Base-by-base conservation (phyloP, 2,113 vertebrate species). In the Poecilia latipinna region DNA sequence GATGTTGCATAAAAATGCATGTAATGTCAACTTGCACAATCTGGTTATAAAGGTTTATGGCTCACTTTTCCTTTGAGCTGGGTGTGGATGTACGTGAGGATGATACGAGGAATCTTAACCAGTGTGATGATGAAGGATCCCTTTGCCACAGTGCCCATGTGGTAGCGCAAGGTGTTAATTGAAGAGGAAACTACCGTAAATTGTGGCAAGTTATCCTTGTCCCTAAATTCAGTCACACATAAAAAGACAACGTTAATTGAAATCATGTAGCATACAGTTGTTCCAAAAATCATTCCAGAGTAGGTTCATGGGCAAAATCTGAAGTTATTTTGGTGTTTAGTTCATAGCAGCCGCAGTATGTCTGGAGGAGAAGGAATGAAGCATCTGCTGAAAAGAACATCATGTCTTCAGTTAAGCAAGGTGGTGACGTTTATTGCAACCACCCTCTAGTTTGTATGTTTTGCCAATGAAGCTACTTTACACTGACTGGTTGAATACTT, bases 51-150 rank as follows among this genome's bases (percentile, higher is more conserved):
- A 17, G 67, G 31, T 54, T 33, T 13, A 13, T 4, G 12, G 79
- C 96, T 95, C 92, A 99, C 97, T 93, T 97, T 98, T 92, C 98
- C 98, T 94, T 97, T 97, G 32, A 99, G 96, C 89, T 99, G 96
- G 77, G 91, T 96, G 89, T 99, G 97, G 86, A 99, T 95, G 83
- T 99, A 99, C 72, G 94, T 98, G 33, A 99, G 96, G 88, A 99
- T 96, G 94, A 99, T 95, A 65, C 97, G 95, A 39, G 98, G 98
- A 82, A 99, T 97, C 93, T 99, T 98, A 80, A 99, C 97, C 39
- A 99, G 89, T 0, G 97, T 99, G 94, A 99, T 99, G 92, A 99
- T 99, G 91, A 99, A 99, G 87, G 97, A 96, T 32, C 98, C 98
- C 87, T 99, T 99, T 42, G 96, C 97, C 88, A 99, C 93, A 19